Evolutionary conservation across 2,113 vertebrate genomes (phyloP).

Genomic region (Coracopsis vasa): DNA sequence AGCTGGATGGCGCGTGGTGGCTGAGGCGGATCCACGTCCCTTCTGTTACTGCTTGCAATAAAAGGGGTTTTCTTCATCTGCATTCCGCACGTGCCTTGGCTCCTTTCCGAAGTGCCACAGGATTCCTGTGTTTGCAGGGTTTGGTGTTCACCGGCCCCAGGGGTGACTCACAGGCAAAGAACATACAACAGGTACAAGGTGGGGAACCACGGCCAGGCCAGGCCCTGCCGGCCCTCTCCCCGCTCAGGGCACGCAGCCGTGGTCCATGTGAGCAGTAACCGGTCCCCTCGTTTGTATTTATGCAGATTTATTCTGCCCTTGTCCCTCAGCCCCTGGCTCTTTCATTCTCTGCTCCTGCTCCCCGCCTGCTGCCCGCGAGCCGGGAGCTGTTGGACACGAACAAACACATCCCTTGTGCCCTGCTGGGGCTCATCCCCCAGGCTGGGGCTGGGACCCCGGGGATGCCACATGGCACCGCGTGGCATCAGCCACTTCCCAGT

Average conservation of each 20-base stretch:
- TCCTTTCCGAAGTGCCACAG: conserved; percentile 11
- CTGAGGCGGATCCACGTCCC: neutral
- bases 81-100: neutral
- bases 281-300: conserved; percentile 3
- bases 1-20: neutral
- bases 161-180: neutral
- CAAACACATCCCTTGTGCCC: neutral
- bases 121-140: conserved; percentile 1
- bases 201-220: fast-evolving
- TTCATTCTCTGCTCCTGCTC: neutral
- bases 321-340: conserved; percentile 1
- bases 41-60: conserved; percentile 21
- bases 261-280: neutral
- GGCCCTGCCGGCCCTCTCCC: neutral
- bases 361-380: neutral
- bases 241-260: neutral
- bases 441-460: fast-evolving
- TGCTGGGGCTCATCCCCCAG: fast-evolving
- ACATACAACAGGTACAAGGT: neutral
- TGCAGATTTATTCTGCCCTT: conserved; percentile 52
- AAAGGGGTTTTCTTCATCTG: conserved; percentile 36
- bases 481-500: neutral
- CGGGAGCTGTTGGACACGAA: conserved; percentile 3
- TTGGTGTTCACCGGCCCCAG: conserved; percentile 7
- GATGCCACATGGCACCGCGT: fast-evolving